A percentile compares a stretch with the other conserved stretches of the same genome.
Conservation (phyloP, 2,888 invertebrate genomes). For the Sphaerophoria taeniata region DNA sequence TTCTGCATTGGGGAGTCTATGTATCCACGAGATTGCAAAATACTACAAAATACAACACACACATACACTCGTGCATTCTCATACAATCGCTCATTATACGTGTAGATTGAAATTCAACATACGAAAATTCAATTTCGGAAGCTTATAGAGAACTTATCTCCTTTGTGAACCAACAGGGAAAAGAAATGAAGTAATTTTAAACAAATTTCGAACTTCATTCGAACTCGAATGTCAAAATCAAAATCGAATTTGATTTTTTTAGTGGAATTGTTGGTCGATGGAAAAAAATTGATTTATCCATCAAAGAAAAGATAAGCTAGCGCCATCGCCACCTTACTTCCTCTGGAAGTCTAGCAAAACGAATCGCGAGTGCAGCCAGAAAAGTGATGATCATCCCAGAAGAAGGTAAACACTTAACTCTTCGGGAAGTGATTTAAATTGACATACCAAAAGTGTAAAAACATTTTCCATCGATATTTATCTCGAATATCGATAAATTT, state of each 20-base stretch:
- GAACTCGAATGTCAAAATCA: conserved; percentile 24
- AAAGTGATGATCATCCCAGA: conserved; percentile 35
- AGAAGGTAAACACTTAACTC: background rate
- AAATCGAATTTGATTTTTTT: conserved; percentile 22
- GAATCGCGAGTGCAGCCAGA: conserved; percentile 3
- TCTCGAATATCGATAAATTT: conserved; percentile 10
- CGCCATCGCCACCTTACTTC: background rate
- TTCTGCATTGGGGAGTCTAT: conserved; percentile 24
- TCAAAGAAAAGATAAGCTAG: conserved; percentile 24
- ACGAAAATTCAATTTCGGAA: conserved; percentile 51
- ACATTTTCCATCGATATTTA: background rate
- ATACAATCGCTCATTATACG: conserved; percentile 6
- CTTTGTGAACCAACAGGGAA: conserved; percentile 6
- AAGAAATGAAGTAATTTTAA: conserved; percentile 17
- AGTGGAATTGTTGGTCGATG: background rate
- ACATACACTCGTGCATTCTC: conserved; percentile 6
- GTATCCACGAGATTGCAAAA: conserved; percentile 68
- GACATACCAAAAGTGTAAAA: background rate
- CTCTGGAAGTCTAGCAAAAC: conserved; percentile 4
- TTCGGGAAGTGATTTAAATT: background rate
- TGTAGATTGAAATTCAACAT: conserved; percentile 31
- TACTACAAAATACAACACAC: conserved; percentile 53
- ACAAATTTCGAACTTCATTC: conserved; percentile 20
- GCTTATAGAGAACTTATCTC: conserved; percentile 42
- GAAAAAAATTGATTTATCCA: conserved; percentile 34